Evolutionary conservation across 2,888 invertebrate species (phyloP), one percentile per base, ranked within the genome.

Genomic region (Polydrusus pterygomalis): DNA sequence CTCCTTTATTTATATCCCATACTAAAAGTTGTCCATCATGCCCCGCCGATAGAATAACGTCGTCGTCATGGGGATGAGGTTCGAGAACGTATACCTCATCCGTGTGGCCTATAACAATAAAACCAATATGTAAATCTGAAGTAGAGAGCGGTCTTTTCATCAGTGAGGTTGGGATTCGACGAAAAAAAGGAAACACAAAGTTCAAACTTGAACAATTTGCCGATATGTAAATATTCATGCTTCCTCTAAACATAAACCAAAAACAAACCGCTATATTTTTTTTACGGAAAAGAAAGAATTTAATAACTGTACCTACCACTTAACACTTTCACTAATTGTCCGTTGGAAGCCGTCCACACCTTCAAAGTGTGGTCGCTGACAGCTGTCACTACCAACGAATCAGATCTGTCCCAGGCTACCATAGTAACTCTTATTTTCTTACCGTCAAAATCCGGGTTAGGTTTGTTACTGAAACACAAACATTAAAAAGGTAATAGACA

Each of bases 81-180:
- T 98, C 97, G 70, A 99, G 88, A 17, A 98, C 97, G 89, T 96
- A 99, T 1, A 97, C 93, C 88, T 98, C 98, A 88, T 97, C 97
- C 70, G 93, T 92, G 88, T 99, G 99, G 0, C 95, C 77, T 77
- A 43, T 2, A 6, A 60, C 10, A 9, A 11, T 1, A 58, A 34
- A 58, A 34, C 11, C 10, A 2, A n/a, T 2, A 64, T 25, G n/a
- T n/a, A n/a, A n/a, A n/a, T n/a, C n/a, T n/a, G n/a, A n/a, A n/a
- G n/a, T n/a, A n/a, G n/a, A n/a, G n/a, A n/a, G n/a, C n/a, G n/a
- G n/a, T n/a, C n/a, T n/a, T n/a, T n/a, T n/a, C n/a, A n/a, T n/a
- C n/a, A n/a, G n/a, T n/a, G n/a, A n/a, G n/a, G n/a, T n/a, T n/a
- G n/a, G n/a, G n/a, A n/a, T n/a, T n/a, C n/a, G n/a, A n/a, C n/a